Base-by-base conservation (phyloP, 2,797 vertebrate genomes). In the Melopsittacus undulatus region DNA sequence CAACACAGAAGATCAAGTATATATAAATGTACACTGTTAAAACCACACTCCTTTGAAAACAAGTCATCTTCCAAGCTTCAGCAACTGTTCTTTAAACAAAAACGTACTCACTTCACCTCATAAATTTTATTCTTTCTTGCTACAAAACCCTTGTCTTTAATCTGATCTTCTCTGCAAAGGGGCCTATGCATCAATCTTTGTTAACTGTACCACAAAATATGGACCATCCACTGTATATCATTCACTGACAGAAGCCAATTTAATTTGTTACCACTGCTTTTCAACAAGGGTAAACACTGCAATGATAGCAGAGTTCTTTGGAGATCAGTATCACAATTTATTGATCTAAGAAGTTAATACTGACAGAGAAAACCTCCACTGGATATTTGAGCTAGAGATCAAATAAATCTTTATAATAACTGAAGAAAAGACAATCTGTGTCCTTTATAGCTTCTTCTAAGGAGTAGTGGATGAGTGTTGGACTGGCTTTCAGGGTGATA, bases 381-480 rank as follows among this genome's bases (percentile, higher is more conserved):
- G 72, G 83, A 52, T 95, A 90, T 90, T 96, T 91, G 57, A 95
- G 62, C 51, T 57, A 36, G 54, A 95, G 82, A 96, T 34, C 42
- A 92, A 96, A 95, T 95, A 95, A 96, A 97, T 94, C 95, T 91
- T 95, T 88, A 66, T 66, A 94, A 93, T 78, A 96, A 93, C 83
- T 51, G 36, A 95, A 91, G 87, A 95, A 83, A 83, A 72, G 74
- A 87, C 91, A 89, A 92, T 78, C 79, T 91, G 76, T 91, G 77
- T 91, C 70, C 88, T 93, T 95, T 73, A 91, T 51, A 81, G 86
- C 62, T 90, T 89, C 88, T 95, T 51, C 69, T 89, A 90, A 82
- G 45, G 17, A 63, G 22, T 40, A 84, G 45, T 13, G 26, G 67
- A 62, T 75, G 61, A 83, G 24, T 24, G 43, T 2, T 84, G 83